Evolutionary conservation across 2,797 vertebrate genomes (phyloP).

Genomic region (Betta splendens): DNA sequence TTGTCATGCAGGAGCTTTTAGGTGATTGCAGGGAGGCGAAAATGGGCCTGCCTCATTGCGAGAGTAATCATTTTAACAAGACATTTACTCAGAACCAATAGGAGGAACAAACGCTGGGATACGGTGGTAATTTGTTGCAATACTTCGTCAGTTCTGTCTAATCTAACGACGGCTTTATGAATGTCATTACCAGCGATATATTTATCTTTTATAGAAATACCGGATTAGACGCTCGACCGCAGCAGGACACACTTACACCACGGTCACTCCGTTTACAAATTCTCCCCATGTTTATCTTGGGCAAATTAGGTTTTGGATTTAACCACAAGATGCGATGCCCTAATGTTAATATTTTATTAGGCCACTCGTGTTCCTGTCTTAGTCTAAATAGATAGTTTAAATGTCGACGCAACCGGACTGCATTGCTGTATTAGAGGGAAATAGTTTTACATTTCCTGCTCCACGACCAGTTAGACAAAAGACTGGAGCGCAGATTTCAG

Average conservation of each 20-base stretch:
- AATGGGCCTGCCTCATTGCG: neutral
- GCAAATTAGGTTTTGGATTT: neutral
- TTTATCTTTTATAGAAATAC: neutral
- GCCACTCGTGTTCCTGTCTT: no score
- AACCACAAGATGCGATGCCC: neutral
- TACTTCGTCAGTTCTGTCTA: neutral
- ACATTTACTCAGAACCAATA: neutral
- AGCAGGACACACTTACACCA: neutral
- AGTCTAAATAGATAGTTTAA: neutral
- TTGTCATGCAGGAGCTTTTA: conserved; percentile 26
- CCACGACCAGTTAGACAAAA: conserved; percentile 64
- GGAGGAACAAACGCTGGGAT: neutral
- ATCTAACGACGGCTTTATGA: neutral
- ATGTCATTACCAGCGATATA: neutral
- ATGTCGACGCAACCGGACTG: conserved; percentile 6
- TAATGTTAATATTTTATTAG: no score
- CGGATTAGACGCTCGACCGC: neutral
- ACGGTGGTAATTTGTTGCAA: conserved; percentile 17
- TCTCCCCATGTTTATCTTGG: neutral
- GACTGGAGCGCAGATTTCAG: conserved; percentile 75
- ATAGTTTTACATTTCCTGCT: conserved; percentile 39
- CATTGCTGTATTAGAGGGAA: conserved; percentile 47
- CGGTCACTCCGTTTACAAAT: neutral
- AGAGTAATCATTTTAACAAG: neutral
- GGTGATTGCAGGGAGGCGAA: conserved; percentile 15